Conservation (phyloP, 1,140 invertebrate genomes). For the Atta texana region DNA sequence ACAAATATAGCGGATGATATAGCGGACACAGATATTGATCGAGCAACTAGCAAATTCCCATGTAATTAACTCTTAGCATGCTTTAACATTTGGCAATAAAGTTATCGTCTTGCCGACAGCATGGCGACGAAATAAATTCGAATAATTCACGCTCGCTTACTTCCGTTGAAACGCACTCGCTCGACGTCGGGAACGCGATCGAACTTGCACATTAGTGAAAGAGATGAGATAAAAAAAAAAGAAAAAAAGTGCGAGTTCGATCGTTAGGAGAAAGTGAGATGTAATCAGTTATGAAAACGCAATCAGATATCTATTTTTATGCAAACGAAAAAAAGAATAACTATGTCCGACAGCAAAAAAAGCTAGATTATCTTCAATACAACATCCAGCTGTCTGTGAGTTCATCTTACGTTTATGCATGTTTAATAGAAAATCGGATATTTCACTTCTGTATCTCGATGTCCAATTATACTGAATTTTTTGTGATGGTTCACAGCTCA, state of each 20-base stretch:
- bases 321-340: not conserved
- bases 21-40: not conserved
- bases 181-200: slow-evolving; percentile 42
- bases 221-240: not conserved
- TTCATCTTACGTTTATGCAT: not conserved
- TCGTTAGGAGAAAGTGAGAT: not conserved
- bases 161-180: slow-evolving; percentile 40
- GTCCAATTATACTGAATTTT: not conserved
- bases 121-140: slow-evolving; percentile 41
- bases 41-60: not conserved
- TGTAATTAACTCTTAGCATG: not conserved
- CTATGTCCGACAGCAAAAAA: not conserved
- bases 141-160: slow-evolving; percentile 54
- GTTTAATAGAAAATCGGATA: not conserved
- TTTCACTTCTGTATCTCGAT: not conserved
- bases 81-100: slow-evolving; percentile 51
- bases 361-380: not conserved
- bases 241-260: not conserved
- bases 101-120: slow-evolving; percentile 24
- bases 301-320: slow-evolving; percentile 36
- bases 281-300: slow-evolving; percentile 11
- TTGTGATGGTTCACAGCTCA: not conserved
- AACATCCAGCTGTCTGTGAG: not conserved
- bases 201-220: slow-evolving; percentile 39
- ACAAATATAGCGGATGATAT: not conserved